phyloP scores from a whole-genome alignment of 2,113 vertebrate genomes.

The Ondatra zibethicus region DNA sequence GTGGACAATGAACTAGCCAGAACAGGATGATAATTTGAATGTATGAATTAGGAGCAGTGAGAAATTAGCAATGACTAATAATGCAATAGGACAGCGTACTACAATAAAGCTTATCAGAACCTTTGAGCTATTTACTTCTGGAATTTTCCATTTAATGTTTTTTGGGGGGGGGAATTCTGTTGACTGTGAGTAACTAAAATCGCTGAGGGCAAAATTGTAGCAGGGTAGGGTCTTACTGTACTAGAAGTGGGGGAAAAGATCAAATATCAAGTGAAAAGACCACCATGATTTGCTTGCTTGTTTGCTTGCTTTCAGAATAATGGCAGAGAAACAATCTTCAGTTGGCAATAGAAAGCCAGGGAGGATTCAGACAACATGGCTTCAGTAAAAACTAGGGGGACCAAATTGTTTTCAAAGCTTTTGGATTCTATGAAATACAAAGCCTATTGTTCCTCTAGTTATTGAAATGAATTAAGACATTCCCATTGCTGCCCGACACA shows the following conservation, averaged over 20 bases:
- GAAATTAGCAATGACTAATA: background rate
- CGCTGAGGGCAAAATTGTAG: background rate
- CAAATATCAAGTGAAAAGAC: background rate
- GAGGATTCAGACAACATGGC: constrained; percentile 28
- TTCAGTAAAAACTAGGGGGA: constrained; percentile 13
- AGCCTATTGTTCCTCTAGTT: background rate
- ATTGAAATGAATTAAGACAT: constrained; percentile 59
- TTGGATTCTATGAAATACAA: background rate
- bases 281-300: background rate
- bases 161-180: too few relatives aligned
- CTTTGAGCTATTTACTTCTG: background rate
- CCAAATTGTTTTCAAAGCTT: constrained; percentile 5
- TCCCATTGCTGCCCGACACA: background rate
- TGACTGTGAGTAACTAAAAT: background rate
- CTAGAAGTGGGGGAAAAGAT: background rate
- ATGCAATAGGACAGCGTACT: background rate
- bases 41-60: background rate
- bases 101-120: background rate
- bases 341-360: constrained; percentile 16
- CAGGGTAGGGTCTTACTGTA: too few relatives aligned
- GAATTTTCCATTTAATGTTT: background rate
- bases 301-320: background rate
- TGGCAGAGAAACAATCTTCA: background rate
- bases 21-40: background rate
- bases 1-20: background rate